Evolutionary conservation across 2,888 invertebrate genomes (phyloP).

Genomic region (Machimus rusticus): DNA sequence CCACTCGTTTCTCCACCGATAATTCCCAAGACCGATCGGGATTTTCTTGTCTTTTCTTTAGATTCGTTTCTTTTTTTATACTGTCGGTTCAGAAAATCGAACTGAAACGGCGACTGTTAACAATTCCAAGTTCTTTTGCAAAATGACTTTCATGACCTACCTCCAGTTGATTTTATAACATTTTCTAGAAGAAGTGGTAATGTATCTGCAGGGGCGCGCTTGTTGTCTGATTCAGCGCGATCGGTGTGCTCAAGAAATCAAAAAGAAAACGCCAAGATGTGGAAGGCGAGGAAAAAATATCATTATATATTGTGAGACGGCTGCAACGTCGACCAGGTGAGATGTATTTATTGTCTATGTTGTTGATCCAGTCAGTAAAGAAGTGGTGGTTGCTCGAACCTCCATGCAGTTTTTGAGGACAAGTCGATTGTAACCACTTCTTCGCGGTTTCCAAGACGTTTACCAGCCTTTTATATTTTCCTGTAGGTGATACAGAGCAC

Average conservation of each 20-base stretch:
- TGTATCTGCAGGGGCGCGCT: constrained; percentile 17
- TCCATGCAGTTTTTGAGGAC: constrained; percentile 14
- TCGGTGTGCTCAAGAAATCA: not conserved
- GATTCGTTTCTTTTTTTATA: not conserved
- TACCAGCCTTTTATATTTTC: not conserved
- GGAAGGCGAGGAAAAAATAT: not conserved
- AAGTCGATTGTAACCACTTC: not conserved
- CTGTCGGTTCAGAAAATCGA: not conserved
- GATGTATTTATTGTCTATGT: not conserved
- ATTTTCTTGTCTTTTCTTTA: not conserved
- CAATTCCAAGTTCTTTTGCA: constrained; percentile 50
- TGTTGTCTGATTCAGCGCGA: constrained; percentile 14
- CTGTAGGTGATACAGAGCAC: not conserved
- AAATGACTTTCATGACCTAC: constrained; percentile 51
- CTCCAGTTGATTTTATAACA: constrained; percentile 51
- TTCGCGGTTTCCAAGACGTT: not conserved
- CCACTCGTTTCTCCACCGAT: not conserved
- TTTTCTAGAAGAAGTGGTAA: constrained; percentile 47
- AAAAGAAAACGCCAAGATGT: not conserved
- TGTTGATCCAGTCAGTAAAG: not conserved
- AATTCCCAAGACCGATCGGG: not conserved
- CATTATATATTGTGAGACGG: constrained; percentile 3
- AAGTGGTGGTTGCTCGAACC: constrained; percentile 3
- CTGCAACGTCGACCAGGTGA: not conserved
- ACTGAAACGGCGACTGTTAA: constrained; percentile 36